Evolutionary conservation across 1,140 invertebrate genomes (phyloP).

Genomic region (Lanistes nyassanus): DNA sequence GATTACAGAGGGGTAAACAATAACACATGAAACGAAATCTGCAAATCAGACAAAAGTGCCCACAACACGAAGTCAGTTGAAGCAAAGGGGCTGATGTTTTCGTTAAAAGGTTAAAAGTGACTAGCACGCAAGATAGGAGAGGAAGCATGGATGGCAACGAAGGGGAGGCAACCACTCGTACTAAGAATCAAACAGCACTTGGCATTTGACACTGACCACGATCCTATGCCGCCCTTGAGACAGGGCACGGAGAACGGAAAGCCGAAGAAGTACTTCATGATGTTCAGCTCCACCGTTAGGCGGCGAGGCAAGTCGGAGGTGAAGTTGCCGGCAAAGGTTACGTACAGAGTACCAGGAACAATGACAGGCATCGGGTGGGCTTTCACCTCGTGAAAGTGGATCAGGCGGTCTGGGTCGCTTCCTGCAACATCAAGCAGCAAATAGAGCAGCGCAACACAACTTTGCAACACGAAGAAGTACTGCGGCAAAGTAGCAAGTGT

Average conservation of each 20-base stretch:
- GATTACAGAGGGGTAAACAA: no score
- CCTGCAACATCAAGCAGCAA: slow-evolving; percentile 30
- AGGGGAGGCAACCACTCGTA: neutral
- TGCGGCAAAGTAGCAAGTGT: neutral
- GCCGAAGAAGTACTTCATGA: slow-evolving; percentile 54
- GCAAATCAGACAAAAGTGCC: no score
- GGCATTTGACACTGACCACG: slow-evolving; percentile 47
- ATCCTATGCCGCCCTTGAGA: slow-evolving; percentile 46
- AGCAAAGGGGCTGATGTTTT: neutral
- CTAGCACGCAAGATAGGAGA: neutral
- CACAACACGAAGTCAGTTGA: no score
- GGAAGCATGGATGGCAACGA: neutral
- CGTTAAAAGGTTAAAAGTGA: neutral
- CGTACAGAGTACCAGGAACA: slow-evolving; percentile 49
- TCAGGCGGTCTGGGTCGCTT: slow-evolving; percentile 35
- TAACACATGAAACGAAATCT: no score
- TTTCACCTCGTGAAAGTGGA: slow-evolving; percentile 43
- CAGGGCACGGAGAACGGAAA: slow-evolving; percentile 54
- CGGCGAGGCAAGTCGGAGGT: slow-evolving; percentile 46
- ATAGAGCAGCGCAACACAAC: neutral
- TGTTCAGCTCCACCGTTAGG: slow-evolving; percentile 49
- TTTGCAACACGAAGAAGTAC: neutral
- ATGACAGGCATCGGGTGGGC: slow-evolving; percentile 50
- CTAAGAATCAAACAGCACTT: neutral
- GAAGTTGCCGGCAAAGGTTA: slow-evolving; percentile 47